phyloP scores from a whole-genome alignment of 2,797 vertebrate species.

The Propithecus deckenii region DNA sequence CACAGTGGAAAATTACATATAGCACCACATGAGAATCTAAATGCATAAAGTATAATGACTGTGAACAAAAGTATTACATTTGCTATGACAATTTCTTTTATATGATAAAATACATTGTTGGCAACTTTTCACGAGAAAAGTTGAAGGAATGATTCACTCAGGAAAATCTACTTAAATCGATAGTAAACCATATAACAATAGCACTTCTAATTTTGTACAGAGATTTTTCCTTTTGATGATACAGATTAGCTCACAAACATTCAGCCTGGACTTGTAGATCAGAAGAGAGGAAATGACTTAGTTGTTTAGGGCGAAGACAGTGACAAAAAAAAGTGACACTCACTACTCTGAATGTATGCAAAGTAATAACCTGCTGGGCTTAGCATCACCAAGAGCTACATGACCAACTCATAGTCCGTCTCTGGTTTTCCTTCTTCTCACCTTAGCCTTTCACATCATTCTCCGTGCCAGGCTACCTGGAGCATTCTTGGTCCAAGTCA shows the following conservation, averaged over 20 bases:
- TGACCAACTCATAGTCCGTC: not conserved
- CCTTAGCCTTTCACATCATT: not conserved
- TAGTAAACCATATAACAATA: not conserved
- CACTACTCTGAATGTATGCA: not conserved
- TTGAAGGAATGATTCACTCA: not conserved
- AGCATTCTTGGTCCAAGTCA: not conserved
- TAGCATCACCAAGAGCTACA: not conserved
- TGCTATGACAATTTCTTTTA: not conserved
- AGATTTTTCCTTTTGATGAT: not conserved
- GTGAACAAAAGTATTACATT: slow-evolving; percentile 2
- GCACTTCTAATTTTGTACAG: not conserved
- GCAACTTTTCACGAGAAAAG: not conserved
- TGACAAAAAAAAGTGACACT: not conserved
- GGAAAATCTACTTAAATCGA: slow-evolving; percentile 25
- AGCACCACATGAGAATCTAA: not conserved
- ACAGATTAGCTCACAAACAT: not conserved
- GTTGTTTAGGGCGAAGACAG: not conserved
- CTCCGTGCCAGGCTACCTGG: not conserved
- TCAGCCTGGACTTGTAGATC: not conserved
- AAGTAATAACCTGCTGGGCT: not conserved
- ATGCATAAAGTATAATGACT: not conserved
- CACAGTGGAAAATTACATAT: not conserved
- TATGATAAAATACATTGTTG: not conserved
- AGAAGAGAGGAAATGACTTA: not conserved
- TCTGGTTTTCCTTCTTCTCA: not conserved